Base-by-base conservation (phyloP, 37 sponge, comb jelly and placozoan genomes). In the Cliona cf. orientalis region DNA sequence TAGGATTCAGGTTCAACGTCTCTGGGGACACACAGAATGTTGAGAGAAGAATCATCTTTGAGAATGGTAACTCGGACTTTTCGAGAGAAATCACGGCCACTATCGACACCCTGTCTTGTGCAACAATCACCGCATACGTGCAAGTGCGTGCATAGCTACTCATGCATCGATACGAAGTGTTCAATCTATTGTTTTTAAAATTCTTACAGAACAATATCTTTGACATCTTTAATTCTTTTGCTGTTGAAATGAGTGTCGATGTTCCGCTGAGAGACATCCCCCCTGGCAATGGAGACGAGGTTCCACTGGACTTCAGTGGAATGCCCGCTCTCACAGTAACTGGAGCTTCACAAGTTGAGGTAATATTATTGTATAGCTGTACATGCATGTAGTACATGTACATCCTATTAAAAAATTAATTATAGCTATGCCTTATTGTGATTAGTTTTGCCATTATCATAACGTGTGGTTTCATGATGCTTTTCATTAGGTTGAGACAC, bases 401-500 rank as follows among this genome's bases (percentile, higher is more conserved):
- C n/a, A n/a, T n/a, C n/a, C n/a, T n/a, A n/a, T n/a, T n/a, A n/a
- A n/a, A n/a, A n/a, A n/a, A n/a, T n/a, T n/a, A n/a, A n/a, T n/a
- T n/a, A n/a, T n/a, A n/a, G n/a, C n/a, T n/a, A n/a, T n/a, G n/a
- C n/a, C n/a, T n/a, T n/a, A n/a, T n/a, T n/a, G n/a, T n/a, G n/a
- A n/a, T n/a, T n/a, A n/a, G n/a, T n/a, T n/a, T n/a, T n/a, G n/a
- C n/a, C n/a, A n/a, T n/a, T n/a, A n/a, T n/a, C n/a, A n/a, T n/a
- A n/a, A n/a, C n/a, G n/a, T n/a, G n/a, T n/a, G n/a, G n/a, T n/a
- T n/a, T n/a, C n/a, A n/a, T n/a, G n/a, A n/a, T n/a, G n/a, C n/a
- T n/a, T n/a, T n/a, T n/a, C n/a, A 6, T 82, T 44, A 69, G 70
- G 79, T 85, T 58, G 86, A 85, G 61, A 85, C 77, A 1, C n/a